Evolutionary conservation across 2,113 vertebrate species (phyloP), one percentile per base, ranked within the genome.

Genomic region (Gadus macrocephalus): DNA sequence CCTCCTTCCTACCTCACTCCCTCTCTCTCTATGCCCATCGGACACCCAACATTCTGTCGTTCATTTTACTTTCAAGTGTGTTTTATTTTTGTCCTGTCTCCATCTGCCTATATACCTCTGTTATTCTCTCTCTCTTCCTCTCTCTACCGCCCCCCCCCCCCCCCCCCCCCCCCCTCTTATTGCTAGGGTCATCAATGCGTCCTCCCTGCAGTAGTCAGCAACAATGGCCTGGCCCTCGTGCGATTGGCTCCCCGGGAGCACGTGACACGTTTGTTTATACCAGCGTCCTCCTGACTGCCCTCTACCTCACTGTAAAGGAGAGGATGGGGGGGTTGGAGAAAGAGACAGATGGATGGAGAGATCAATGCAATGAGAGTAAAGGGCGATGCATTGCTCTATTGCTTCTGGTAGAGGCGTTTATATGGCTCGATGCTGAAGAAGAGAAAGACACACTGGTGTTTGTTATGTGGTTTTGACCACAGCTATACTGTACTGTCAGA

Each of bases 131-230:
- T 53, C 22, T 3, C 22, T 62, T 27, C 60, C 64, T 17, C 3
- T 62, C 62, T 28, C 27, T 49, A 9, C 15, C 56, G 16, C 38
- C 38, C n/a, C 53, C n/a, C 66, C 20, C 53, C 53, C n/a, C 66
- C 20, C 53, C 31, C 25, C 20, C 17, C 27, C 61, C 20, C 8
- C 15, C 64, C 7, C 64, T 35, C 71, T 17, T 74, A 79, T 9
- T 86, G 84, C 82, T 80, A 67, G 66, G 72, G 62, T 87, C 81
- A 83, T 84, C 84, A 75, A 68, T 49, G 62, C 68, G n/a, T 78
- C 68, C 8, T 71, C 67, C 67, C 67, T 77, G n/a, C 72, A 84
- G 83, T 87, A 84, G 83, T 87, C 87, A 89, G 87, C 86, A 85
- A 69, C 78, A 67, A 62, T 67, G 70, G 67, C 35, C 25, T 61